Evolutionary conservation across 2,797 vertebrate genomes (phyloP).

Genomic region (Anguilla megastoma): DNA sequence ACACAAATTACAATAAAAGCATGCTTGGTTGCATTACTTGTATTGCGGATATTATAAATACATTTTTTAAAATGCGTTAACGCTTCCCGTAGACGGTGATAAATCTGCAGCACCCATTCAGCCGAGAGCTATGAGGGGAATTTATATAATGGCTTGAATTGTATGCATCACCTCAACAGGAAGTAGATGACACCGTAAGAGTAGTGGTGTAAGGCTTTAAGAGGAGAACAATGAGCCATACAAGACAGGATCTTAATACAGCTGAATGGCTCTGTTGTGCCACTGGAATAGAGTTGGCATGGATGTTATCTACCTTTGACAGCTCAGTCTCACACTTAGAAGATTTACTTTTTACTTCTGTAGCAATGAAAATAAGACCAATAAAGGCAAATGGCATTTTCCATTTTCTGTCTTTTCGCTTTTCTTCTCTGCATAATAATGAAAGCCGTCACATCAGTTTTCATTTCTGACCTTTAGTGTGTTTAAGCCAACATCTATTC

Average conservation of each 20-base stretch:
- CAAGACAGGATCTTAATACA: slow-evolving; percentile 11
- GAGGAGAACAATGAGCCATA: slow-evolving; percentile 12
- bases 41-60: background rate
- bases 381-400: background rate
- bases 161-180: slow-evolving; percentile 6
- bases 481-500: background rate
- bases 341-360: background rate
- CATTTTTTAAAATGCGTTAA: background rate
- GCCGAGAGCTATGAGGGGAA: background rate
- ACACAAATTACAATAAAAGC: background rate
- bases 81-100: background rate
- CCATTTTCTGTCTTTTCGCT: background rate
- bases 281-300: background rate
- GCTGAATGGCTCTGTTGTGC: background rate
- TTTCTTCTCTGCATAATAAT: background rate
- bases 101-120: background rate
- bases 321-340: background rate
- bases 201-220: background rate
- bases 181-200: slow-evolving; percentile 13
- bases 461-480: background rate
- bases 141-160: slow-evolving; percentile 14
- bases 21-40: background rate
- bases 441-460: background rate
- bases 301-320: background rate
- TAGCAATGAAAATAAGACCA: background rate